These are phyloP conservation scores for Paraplagusia blochii DNA, from an alignment of 2,113 vertebrate species.

Conservation along the genomic window DNA sequence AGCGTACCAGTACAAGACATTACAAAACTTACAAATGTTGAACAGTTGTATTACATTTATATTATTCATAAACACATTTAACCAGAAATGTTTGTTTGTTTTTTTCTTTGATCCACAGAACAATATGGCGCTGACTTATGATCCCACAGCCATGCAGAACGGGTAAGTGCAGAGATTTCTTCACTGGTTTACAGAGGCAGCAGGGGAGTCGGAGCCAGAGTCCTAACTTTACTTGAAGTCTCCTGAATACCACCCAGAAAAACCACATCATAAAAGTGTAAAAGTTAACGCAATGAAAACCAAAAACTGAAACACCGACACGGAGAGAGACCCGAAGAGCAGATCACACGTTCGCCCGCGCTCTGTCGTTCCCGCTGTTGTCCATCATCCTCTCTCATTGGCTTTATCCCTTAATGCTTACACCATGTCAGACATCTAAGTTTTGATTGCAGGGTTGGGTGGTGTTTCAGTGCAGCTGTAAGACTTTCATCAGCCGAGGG, in stretches of 20 bases:
- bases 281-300: too few species aligned
- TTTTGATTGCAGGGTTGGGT: conserved; percentile 46
- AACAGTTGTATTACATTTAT: too few species aligned
- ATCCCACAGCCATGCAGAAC: conserved; percentile 95
- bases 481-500: conserved; percentile 74
- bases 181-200: conserved; percentile 8
- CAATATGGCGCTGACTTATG: conserved; percentile 96
- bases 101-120: conserved; percentile 75
- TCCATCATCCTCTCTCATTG: conserved; percentile 33
- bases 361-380: neutral
- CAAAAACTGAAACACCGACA: conserved; percentile 10
- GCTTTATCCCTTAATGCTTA: conserved; percentile 55
- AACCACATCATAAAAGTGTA: too few species aligned
- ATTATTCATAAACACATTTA: too few species aligned
- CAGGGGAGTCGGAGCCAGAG: conserved; percentile 5
- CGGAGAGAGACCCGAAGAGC: conserved; percentile 9
- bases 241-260: too few species aligned
- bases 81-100: neutral
- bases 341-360: neutral
- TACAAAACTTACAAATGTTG: too few species aligned
- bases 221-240: neutral
- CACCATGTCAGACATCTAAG: conserved; percentile 50
- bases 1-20: too few species aligned
- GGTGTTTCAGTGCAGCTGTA: conserved; percentile 67
- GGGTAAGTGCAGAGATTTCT: conserved; percentile 78